These are phyloP conservation scores for Anhinga rufa DNA, from an alignment of 2,113 vertebrate genomes.

Conservation along the genomic window DNA sequence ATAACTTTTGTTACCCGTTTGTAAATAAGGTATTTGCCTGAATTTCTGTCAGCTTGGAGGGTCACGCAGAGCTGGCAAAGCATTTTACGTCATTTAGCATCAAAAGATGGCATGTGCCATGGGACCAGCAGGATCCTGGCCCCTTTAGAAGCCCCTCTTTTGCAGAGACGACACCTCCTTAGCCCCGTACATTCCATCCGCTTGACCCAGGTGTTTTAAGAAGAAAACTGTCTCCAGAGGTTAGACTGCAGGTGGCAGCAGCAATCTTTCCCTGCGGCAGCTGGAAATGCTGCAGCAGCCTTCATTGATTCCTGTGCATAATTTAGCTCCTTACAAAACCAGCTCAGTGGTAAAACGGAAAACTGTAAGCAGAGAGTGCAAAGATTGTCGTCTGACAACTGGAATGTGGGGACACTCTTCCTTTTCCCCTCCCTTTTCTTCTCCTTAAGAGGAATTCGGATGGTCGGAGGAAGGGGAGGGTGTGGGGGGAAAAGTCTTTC, in stretches of 20 bases:
- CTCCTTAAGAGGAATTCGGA: background rate
- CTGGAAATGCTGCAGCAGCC: background rate
- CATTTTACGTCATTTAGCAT: accelerated
- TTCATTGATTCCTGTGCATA: background rate
- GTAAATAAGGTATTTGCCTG: background rate
- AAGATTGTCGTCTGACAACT: background rate
- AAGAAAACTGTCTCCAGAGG: background rate
- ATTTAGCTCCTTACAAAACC: background rate
- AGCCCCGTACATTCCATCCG: background rate
- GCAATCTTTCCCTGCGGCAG: background rate
- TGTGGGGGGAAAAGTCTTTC: background rate
- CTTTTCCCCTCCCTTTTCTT: background rate
- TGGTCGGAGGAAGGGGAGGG: background rate
- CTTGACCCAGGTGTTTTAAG: background rate
- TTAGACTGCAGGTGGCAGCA: conserved; percentile 66
- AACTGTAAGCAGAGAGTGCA: background rate
- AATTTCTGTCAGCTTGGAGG: background rate
- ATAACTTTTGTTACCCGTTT: background rate
- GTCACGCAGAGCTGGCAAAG: background rate
- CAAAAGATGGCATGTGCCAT: accelerated
- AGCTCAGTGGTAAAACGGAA: background rate
- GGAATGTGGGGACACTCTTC: background rate
- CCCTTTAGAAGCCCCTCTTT: background rate
- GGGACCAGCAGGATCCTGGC: background rate
- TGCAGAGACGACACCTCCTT: background rate